phyloP scores from a whole-genome alignment of 1,140 invertebrate genomes.

The Apis cerana region DNA sequence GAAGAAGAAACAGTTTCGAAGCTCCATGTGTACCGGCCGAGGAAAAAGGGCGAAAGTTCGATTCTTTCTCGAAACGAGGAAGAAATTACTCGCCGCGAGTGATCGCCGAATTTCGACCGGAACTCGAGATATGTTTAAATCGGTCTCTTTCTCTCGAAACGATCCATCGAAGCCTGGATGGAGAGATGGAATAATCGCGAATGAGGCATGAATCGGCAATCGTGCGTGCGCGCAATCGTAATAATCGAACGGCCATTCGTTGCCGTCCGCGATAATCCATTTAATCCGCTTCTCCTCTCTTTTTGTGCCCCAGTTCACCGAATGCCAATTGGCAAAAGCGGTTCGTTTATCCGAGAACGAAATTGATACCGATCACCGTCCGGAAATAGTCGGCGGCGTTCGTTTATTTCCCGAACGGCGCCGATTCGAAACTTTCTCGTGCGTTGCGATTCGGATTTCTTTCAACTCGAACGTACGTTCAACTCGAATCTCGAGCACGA shows the following conservation, averaged over 20 bases:
- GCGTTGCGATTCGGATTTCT: neutral
- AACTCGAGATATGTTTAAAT: too few species aligned
- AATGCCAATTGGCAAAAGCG: slow-evolving; percentile 17
- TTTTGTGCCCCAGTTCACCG: neutral
- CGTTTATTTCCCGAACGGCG: neutral
- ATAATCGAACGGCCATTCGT: slow-evolving; percentile 8
- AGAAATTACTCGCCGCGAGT: too few species aligned
- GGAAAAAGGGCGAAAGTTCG: neutral
- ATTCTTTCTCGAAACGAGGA: too few species aligned
- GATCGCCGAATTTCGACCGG: too few species aligned
- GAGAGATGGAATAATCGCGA: neutral
- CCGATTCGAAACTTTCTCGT: neutral
- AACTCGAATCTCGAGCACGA: too few species aligned
- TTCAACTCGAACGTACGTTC: neutral
- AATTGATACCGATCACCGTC: slow-evolving; percentile 31
- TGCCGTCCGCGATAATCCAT: slow-evolving; percentile 9
- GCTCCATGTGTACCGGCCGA: neutral
- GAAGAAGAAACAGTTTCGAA: neutral
- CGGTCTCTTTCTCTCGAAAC: too few species aligned
- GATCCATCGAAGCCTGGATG: too few species aligned
- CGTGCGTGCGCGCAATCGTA: neutral
- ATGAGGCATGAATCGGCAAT: neutral
- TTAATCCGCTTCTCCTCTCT: slow-evolving; percentile 11
- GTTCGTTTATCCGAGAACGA: slow-evolving; percentile 29
- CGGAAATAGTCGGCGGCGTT: slow-evolving; percentile 1